Base-by-base conservation (phyloP, 1,140 invertebrate genomes). In the Pseudomyrmex cubaensis region DNA sequence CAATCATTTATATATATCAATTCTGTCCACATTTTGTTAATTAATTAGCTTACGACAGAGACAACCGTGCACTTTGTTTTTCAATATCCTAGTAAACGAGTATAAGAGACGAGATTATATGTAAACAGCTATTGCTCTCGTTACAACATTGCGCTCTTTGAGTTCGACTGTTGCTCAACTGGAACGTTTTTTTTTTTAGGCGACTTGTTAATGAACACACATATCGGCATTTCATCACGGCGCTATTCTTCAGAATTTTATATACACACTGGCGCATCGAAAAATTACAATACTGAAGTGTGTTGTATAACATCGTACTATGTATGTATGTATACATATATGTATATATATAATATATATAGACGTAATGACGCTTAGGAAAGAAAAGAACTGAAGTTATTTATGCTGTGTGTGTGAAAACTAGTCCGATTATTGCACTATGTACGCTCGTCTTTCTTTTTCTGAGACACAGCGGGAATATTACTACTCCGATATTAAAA, bases 121-220 rank as follows among this genome's bases (percentile, higher is more conserved):
- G 22, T 74, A 46, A 73, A 73, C 9, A 44, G 3, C 48, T 74
- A 63, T 62, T 74, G 15, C 62, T 75, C 44, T 50, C 2, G n/a
- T 25, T 61, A 74, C 13, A 10, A 61, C 10, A 75, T 63, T 50
- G 46, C 9, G 44, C 15, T 74, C 22, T 62, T 75, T 62, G 4
- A 12, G 44, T 73, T 61, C 20, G 4, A 15, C 62, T 62, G 17
- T 46, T 22, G 20, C 10, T 17, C 62, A 48, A 73, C 15, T 9
- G 9, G 46, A 48, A 48, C 25, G 8, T 69, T 35, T 35, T 35
- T 35, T 35, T 35, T 1, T 70, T 88, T 83, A 61, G 57, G 78
- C 35, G 52, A 85, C 20, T 69, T 17, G 63, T 62, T 85, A 83
- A 73, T 85, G 83, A 88, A 88, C 83, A 88, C 86, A 80, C 72